Percentiles rank a stretch among this genome's conserved stretches.
phyloP scores from a whole-genome alignment of 2,113 vertebrate species.

The Herpetotheres cachinnans region DNA sequence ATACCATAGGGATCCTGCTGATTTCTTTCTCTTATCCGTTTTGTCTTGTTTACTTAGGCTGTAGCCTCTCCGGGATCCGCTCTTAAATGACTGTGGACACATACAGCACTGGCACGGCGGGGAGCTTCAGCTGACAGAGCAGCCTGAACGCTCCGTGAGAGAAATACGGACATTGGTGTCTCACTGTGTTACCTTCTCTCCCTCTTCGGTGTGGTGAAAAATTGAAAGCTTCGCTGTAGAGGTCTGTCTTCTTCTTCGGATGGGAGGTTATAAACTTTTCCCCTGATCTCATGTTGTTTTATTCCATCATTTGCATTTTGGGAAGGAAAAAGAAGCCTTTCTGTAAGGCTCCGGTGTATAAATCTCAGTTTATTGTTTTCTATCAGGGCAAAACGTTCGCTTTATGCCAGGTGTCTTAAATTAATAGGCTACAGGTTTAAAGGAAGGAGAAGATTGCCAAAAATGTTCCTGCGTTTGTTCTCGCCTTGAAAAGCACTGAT shows the following conservation, averaged over 20 bases:
- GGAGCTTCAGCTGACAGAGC: background rate
- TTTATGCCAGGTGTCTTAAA: constrained; percentile 11
- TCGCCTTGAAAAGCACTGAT: constrained; percentile 31
- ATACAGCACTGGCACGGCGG: background rate
- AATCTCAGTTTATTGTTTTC: constrained; percentile 46
- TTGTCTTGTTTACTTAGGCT: background rate
- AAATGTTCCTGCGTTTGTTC: constrained; percentile 23
- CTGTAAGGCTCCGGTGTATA: background rate
- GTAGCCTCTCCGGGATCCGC: no score
- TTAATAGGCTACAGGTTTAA: background rate
- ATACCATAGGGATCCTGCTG: rapidly evolving
- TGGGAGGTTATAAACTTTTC: background rate
- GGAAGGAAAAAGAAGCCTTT: constrained; percentile 20
- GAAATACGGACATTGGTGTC: rapidly evolving
- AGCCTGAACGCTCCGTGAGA: background rate
- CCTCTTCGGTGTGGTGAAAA: background rate
- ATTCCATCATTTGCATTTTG: constrained; percentile 26
- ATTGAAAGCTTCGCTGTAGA: background rate
- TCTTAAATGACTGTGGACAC: background rate
- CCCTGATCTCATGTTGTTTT: background rate
- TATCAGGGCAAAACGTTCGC: background rate
- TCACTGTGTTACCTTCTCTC: background rate
- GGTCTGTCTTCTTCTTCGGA: background rate
- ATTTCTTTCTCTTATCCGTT: background rate
- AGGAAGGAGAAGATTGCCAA: constrained; percentile 21